A percentile compares a stretch with the other conserved stretches of the same genome.
These are phyloP conservation scores for Gallirallus australis DNA, from an alignment of 2,797 vertebrate genomes.

Conservation along the genomic window DNA sequence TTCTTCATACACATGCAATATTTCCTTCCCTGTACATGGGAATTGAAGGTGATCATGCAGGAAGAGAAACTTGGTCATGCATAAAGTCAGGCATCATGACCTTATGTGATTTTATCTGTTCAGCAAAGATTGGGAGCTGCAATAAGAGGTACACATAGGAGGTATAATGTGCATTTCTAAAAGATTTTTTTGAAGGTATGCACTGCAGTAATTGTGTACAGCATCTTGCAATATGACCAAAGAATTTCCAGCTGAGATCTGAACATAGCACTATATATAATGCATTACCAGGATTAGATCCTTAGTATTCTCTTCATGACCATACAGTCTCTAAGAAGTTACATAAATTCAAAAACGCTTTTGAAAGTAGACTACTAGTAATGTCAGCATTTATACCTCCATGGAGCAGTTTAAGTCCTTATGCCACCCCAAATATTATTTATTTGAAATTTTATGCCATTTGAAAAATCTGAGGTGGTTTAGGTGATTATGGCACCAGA, in stretches of 20 bases:
- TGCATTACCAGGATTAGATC: not conserved
- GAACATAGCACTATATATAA: not conserved
- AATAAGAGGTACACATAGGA: not conserved
- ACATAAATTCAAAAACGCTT: not conserved
- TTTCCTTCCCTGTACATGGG: not conserved
- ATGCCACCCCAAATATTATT: not conserved
- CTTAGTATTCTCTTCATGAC: not conserved
- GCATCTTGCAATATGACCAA: not conserved
- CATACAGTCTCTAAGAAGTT: not conserved
- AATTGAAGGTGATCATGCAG: not conserved
- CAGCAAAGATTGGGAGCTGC: not conserved
- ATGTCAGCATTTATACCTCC: not conserved
- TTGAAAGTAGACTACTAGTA: not conserved
- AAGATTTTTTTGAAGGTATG: not conserved
- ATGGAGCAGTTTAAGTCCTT: not conserved
- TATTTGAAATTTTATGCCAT: not conserved
- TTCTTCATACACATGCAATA: not conserved
- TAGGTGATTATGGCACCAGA: not conserved
- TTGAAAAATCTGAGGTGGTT: not conserved
- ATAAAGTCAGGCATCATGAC: not conserved
- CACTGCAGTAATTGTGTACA: not conserved
- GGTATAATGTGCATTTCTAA: not conserved
- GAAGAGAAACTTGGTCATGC: not conserved
- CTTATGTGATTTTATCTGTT: not conserved
- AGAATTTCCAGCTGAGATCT: not conserved